Percentiles rank a stretch among this genome's conserved stretches.
Evolutionary conservation across 2,888 invertebrate genomes (phyloP).

Genomic region (Lingula anatina): DNA sequence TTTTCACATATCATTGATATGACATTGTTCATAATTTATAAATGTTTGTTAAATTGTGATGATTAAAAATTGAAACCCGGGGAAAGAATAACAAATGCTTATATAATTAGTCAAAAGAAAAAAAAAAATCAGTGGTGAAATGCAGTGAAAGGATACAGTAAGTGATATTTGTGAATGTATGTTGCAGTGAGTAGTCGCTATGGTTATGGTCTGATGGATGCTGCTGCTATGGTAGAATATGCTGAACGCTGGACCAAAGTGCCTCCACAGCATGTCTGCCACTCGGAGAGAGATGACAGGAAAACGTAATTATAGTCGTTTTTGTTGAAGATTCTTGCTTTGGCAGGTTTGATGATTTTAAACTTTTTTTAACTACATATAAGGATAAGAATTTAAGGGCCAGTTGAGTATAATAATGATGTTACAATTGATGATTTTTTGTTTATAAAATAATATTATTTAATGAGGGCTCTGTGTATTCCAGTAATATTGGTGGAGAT

Average conservation of each 20-base stretch:
- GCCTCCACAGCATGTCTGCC: conserved; percentile 94
- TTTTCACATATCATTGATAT: background rate
- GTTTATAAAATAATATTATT: background rate
- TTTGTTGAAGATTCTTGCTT: background rate
- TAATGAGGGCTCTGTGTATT: conserved; percentile 8
- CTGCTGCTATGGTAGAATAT: conserved; percentile 82
- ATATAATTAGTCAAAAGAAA: too few relatives aligned
- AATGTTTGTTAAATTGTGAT: background rate
- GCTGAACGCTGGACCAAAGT: conserved; percentile 92
- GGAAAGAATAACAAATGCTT: too few relatives aligned
- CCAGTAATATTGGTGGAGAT: conserved; percentile 50
- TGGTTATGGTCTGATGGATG: conserved; percentile 98
- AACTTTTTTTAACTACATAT: too few relatives aligned
- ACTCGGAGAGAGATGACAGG: conserved; percentile 71
- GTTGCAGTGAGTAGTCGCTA: conserved; percentile 83
- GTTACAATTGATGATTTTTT: background rate
- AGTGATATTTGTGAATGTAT: too few relatives aligned
- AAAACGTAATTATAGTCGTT: conserved; percentile 54
- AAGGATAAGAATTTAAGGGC: too few relatives aligned
- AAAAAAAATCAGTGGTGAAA: too few relatives aligned
- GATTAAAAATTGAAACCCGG: too few relatives aligned
- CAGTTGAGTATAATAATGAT: too few relatives aligned
- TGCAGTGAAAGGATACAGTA: too few relatives aligned
- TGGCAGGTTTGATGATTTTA: too few relatives aligned
- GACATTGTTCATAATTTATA: background rate